A percentile compares a stretch with the other conserved stretches of the same genome.
phyloP scores from a whole-genome alignment of 2,888 invertebrate genomes.

The Chydorus sphaericus region DNA sequence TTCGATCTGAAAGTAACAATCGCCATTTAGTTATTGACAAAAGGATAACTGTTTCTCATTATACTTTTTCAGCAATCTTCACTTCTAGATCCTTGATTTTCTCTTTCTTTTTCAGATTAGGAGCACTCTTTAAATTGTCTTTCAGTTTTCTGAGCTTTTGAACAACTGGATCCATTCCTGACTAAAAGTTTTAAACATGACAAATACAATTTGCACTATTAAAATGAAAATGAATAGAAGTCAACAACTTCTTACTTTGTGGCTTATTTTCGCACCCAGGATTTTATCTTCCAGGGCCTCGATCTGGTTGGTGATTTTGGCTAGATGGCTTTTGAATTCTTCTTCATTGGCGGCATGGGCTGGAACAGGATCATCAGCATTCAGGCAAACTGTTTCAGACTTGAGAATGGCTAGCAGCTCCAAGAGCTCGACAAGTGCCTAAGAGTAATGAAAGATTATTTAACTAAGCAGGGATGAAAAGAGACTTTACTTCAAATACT shows the following conservation, averaged over 20 bases:
- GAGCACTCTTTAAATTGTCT: slow-evolving; percentile 35
- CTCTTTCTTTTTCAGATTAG: slow-evolving; percentile 46
- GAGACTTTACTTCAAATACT: slow-evolving; percentile 21
- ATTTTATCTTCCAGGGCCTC: slow-evolving; percentile 46
- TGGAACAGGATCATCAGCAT: slow-evolving; percentile 27
- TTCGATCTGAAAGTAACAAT: slow-evolving; percentile 22
- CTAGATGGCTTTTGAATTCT: slow-evolving; percentile 29
- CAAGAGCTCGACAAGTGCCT: slow-evolving; percentile 28
- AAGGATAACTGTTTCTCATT: slow-evolving; percentile 15
- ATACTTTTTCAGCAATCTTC: slow-evolving; percentile 46
- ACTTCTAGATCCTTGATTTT: slow-evolving; percentile 54
- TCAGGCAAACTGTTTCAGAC: slow-evolving; percentile 41
- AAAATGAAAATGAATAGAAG: not conserved
- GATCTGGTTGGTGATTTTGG: slow-evolving; percentile 23
- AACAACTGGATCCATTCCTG: slow-evolving; percentile 29
- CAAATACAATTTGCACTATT: not conserved
- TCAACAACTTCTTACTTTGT: slow-evolving; percentile 36
- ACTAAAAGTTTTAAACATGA: not conserved
- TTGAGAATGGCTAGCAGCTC: slow-evolving; percentile 37
- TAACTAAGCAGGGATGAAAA: not conserved
- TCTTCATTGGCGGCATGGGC: slow-evolving; percentile 13
- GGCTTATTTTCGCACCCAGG: slow-evolving; percentile 50
- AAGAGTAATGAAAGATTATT: slow-evolving; percentile 10
- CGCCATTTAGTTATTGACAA: not conserved
- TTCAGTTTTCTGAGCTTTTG: slow-evolving; percentile 29